Evolutionary conservation across 2,888 invertebrate species (phyloP).

Genomic region (Ganaspis brasiliensis): DNA sequence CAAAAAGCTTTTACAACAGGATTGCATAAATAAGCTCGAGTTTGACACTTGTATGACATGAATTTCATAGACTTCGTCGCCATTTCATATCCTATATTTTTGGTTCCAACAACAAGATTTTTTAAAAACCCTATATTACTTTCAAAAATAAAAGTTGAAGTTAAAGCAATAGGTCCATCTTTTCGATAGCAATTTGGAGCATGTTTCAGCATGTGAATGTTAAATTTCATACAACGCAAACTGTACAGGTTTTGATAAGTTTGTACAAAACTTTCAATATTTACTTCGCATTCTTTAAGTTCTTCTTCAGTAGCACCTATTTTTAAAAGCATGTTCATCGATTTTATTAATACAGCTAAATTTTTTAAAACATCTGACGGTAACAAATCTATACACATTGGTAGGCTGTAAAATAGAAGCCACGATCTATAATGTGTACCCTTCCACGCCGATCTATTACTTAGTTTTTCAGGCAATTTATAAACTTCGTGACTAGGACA

Average conservation of each 20-base stretch:
- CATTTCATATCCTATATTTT: constrained; percentile 20
- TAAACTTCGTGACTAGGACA: constrained; percentile 34
- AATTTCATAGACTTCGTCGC: constrained; percentile 12
- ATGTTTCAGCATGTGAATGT: constrained; percentile 6
- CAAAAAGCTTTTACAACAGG: constrained; percentile 20
- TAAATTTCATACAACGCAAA: constrained; percentile 13
- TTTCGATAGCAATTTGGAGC: background rate
- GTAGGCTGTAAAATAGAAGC: constrained; percentile 23
- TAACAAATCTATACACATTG: constrained; percentile 31
- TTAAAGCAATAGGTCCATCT: constrained; percentile 11
- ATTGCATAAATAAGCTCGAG: background rate
- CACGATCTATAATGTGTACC: constrained; percentile 16
- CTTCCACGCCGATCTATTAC: constrained; percentile 29
- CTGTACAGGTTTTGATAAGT: background rate
- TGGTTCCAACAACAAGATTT: constrained; percentile 13
- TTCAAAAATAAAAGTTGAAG: constrained; percentile 32
- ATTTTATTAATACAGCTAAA: constrained; percentile 25
- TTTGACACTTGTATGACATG: constrained; percentile 25
- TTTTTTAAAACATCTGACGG: constrained; percentile 11
- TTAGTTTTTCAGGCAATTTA: constrained; percentile 20
- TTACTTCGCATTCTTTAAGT: constrained; percentile 8
- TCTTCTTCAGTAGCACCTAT: background rate
- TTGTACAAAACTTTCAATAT: background rate
- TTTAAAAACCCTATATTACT: constrained; percentile 27
- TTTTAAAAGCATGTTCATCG: constrained; percentile 25